phyloP scores from a whole-genome alignment of 1,140 invertebrate species.

The Drosophila seguyi region DNA sequence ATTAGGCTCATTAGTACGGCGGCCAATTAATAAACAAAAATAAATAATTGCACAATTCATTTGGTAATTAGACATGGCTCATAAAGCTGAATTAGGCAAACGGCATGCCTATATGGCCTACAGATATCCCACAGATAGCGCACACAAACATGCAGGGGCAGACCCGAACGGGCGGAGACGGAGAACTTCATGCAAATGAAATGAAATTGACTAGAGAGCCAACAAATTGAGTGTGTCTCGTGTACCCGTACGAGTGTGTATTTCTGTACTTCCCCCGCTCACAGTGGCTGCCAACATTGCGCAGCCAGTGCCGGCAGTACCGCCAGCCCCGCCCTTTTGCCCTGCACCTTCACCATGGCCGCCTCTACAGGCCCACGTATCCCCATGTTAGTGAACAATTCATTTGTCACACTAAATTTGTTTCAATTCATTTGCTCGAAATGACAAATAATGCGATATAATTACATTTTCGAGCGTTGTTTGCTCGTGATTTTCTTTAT shows the following conservation, averaged over 20 bases:
- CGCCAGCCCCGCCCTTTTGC: background rate
- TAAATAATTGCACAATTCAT: constrained; percentile 85
- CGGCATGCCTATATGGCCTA: constrained; percentile 61
- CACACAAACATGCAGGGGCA: constrained; percentile 8
- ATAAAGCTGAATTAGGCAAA: constrained; percentile 81
- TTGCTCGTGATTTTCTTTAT: constrained; percentile 16
- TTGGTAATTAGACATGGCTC: constrained; percentile 84
- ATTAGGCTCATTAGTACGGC: constrained; percentile 73
- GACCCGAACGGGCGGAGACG: constrained; percentile 16
- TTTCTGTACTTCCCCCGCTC: constrained; percentile 35
- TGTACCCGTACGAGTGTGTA: constrained; percentile 15
- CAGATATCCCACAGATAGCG: constrained; percentile 45
- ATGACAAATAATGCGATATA: constrained; percentile 83
- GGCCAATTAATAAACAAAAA: constrained; percentile 84
- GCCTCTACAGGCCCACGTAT: constrained; percentile 16
- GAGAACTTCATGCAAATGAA: constrained; percentile 75
- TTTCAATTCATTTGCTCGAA: constrained; percentile 85
- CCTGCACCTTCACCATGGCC: constrained; percentile 8
- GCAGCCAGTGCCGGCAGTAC: background rate
- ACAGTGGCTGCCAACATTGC: constrained; percentile 38
- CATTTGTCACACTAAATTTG: constrained; percentile 85
- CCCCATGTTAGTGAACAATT: constrained; percentile 65
- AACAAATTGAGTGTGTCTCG: constrained; percentile 73
- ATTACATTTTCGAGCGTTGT: constrained; percentile 66
- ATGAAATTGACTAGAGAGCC: constrained; percentile 80